Base-by-base conservation (phyloP, 2,888 invertebrate species). In the Drosophila ustulata region DNA sequence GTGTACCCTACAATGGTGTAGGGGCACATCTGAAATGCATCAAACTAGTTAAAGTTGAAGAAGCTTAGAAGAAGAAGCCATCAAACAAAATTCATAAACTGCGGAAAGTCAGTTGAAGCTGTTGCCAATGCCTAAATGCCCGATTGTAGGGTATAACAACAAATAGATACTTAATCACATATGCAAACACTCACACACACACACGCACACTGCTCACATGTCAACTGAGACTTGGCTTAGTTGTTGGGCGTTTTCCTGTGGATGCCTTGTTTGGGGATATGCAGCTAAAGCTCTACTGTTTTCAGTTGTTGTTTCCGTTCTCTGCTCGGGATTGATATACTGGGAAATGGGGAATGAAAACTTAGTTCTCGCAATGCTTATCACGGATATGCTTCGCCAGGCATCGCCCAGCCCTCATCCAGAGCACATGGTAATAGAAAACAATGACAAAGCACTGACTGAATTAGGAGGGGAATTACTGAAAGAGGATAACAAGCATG, bases 331-430 rank as follows among this genome's bases (percentile, higher is more conserved):
- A 49, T 25, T 8, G 43, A 34, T 8, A 23, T 18, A 13, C 7
- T 11, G 2, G 26, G 45, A 18, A 6, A 34, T 7, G 26, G 39
- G 7, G 11, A 6, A 28, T 78, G 74, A 77, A 78, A 80, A 71
- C 78, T 85, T 83, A 82, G 78, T 75, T 78, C 78, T 74, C 58
- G 47, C 75, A 76, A 78, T 76, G 63, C 80, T 80, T 75, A 80
- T 76, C 82, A 63, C 70, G 74, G 75, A 78, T 82, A 70, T 59
- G 70, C 64, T 49, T 68, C 45, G 65, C 61, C 47, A 46, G 47
- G 57, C 67, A 66, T 45, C 34, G 51, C 18, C 18, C 18, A 18
- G 18, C 18, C 18, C 18, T 1, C 39, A 67, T 25, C 18, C n/a
- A 4, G 49, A 37, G 45, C 75, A 53, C 34, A 63, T 75, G 63